Evolutionary conservation across 2,888 invertebrate species (phyloP).

Genomic region (Drosophila merina): DNA sequence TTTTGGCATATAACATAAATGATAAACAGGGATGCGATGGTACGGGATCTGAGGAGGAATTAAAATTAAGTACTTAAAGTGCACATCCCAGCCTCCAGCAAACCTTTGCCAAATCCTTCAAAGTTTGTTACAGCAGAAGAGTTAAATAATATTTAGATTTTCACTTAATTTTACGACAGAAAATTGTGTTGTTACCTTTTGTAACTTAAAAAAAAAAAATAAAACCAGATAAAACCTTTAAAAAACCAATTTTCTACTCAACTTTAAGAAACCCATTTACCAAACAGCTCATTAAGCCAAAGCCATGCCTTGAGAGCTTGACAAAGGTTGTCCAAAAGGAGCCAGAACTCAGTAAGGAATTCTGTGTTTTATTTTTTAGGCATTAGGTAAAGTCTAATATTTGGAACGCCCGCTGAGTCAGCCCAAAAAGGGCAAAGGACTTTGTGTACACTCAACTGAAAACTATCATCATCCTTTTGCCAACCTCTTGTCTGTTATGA

Average conservation of each 20-base stretch:
- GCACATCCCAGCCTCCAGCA: constrained; percentile 12
- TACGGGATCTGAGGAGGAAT: constrained; percentile 10
- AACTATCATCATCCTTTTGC: constrained; percentile 41
- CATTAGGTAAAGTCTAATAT: constrained; percentile 61
- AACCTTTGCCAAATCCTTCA: constrained; percentile 4
- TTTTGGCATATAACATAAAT: constrained; percentile 65
- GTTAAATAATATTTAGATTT: constrained; percentile 4
- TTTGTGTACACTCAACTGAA: constrained; percentile 4
- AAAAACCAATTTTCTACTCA: constrained; percentile 3
- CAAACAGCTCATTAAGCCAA: constrained; percentile 61
- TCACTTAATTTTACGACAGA: background rate
- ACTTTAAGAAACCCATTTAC: constrained; percentile 47
- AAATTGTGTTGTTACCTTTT: background rate
- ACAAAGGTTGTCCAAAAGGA: constrained; percentile 28
- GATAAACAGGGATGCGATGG: constrained; percentile 28
- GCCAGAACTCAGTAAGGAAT: constrained; percentile 19
- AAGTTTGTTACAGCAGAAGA: constrained; percentile 16
- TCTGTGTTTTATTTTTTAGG: constrained; percentile 66
- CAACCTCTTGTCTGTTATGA: constrained; percentile 32
- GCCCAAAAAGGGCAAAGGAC: constrained; percentile 58
- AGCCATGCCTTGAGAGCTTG: constrained; percentile 20
- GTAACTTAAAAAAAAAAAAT: background rate
- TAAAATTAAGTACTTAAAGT: constrained; percentile 29
- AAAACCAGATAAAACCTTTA: background rate
- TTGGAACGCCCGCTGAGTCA: constrained; percentile 61